phyloP scores from a whole-genome alignment of 2,113 vertebrate genomes.

The Turdus rufiventris region DNA sequence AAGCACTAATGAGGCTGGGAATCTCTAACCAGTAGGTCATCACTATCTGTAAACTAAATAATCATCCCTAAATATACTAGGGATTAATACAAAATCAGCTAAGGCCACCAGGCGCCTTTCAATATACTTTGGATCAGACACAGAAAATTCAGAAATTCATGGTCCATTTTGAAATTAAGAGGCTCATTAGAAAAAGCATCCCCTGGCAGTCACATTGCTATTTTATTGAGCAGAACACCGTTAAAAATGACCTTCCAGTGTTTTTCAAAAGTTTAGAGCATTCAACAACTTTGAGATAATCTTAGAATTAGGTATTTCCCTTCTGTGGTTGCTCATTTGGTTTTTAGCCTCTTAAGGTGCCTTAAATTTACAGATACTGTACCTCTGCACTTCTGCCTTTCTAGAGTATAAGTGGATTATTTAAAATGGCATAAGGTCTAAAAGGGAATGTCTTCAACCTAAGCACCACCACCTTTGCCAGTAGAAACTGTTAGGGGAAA shows the following conservation, averaged over 20 bases:
- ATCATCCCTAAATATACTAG: neutral
- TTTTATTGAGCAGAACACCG: neutral
- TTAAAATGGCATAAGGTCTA: neutral
- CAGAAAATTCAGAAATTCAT: constrained; percentile 17
- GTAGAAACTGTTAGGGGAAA: neutral
- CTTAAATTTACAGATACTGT: neutral
- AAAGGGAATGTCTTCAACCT: neutral
- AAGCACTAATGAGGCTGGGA: neutral
- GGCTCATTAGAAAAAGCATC: neutral
- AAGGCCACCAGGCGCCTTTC: neutral
- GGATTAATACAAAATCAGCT: neutral
- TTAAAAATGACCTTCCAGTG: constrained; percentile 12
- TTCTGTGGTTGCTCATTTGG: neutral
- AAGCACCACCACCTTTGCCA: neutral
- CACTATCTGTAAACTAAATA: neutral
- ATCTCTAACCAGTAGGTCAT: neutral
- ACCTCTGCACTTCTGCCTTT: neutral
- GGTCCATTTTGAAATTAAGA: neutral
- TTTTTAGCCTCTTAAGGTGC: neutral
- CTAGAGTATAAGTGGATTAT: neutral
- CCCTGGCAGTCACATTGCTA: neutral
- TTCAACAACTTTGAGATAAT: neutral
- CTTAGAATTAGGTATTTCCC: neutral
- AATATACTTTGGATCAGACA: neutral
- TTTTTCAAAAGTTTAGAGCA: constrained; percentile 10